A percentile compares a stretch with the other conserved stretches of the same genome.
Conservation (phyloP, 2,797 vertebrate genomes). For the Euphonia xanthogaster region DNA sequence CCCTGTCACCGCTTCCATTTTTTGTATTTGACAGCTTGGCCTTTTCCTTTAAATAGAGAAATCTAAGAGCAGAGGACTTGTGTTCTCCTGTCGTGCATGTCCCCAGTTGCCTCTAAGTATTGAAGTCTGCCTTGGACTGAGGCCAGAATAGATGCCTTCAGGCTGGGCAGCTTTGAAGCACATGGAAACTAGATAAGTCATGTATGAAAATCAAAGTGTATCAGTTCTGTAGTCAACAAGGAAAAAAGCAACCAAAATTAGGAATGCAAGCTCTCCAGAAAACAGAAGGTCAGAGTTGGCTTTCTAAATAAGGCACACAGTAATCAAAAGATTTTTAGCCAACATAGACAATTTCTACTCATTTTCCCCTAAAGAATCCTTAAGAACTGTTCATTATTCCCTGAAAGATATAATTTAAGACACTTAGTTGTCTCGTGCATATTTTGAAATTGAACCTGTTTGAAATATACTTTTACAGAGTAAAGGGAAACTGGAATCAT, state of each 20-base stretch:
- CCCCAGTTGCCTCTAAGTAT: background rate
- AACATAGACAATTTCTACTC: background rate
- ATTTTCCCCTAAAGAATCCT: background rate
- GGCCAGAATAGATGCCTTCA: constrained; percentile 34
- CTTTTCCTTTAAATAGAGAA: constrained; percentile 34
- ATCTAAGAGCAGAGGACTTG: background rate
- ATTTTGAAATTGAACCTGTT: background rate
- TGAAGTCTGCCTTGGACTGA: constrained; percentile 10
- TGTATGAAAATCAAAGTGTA: constrained; percentile 53
- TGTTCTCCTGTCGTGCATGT: background rate
- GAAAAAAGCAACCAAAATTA: constrained; percentile 6
- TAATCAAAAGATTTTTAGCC: background rate
- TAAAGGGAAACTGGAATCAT: background rate
- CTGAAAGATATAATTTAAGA: background rate
- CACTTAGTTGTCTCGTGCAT: background rate
- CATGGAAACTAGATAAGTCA: background rate
- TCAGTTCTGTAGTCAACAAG: constrained; percentile 10
- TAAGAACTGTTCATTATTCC: background rate
- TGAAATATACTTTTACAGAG: background rate
- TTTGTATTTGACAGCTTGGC: constrained; percentile 6
- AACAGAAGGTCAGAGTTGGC: background rate
- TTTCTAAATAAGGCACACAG: background rate
- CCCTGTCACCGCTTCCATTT: background rate
- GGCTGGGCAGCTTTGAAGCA: constrained; percentile 35
- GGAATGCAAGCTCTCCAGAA: background rate